These are phyloP conservation scores for Hylaeus volcanicus DNA, from an alignment of 1,140 invertebrate genomes.

Conservation along the genomic window DNA sequence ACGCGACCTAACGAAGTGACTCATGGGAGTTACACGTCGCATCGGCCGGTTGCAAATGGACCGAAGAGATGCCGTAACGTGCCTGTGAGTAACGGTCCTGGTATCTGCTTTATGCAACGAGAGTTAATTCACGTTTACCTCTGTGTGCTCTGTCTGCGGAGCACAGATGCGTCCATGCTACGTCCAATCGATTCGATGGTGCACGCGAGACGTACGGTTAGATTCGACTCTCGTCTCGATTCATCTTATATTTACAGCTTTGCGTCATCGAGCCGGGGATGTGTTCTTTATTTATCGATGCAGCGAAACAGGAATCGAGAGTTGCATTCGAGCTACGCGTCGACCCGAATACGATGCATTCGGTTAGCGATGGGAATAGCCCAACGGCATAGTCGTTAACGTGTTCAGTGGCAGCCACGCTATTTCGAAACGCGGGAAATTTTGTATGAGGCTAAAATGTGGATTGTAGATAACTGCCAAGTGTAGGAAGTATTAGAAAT, in stretches of 20 bases:
- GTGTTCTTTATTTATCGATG: not conserved
- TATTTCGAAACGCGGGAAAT: no score
- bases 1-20: constrained; percentile 55
- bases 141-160: not conserved
- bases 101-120: constrained; percentile 33
- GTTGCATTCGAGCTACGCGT: no score
- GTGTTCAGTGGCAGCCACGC: no score
- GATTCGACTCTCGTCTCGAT: not conserved
- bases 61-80: constrained; percentile 39
- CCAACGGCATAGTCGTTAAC: no score
- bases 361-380: no score
- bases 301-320: not conserved
- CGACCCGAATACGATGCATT: no score
- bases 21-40: constrained; percentile 35
- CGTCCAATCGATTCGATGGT: constrained; percentile 17
- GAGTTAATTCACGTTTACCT: constrained; percentile 31
- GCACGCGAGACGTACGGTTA: not conserved
- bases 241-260: constrained; percentile 5
- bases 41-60: constrained; percentile 51
- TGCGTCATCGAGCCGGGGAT: not conserved
- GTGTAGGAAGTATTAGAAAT: no score
- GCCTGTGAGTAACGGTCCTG: constrained; percentile 16
- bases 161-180: not conserved
- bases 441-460: no score
- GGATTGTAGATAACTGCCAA: no score